Conservation (phyloP, 1,140 invertebrate species). For the Achatina immaculata region DNA sequence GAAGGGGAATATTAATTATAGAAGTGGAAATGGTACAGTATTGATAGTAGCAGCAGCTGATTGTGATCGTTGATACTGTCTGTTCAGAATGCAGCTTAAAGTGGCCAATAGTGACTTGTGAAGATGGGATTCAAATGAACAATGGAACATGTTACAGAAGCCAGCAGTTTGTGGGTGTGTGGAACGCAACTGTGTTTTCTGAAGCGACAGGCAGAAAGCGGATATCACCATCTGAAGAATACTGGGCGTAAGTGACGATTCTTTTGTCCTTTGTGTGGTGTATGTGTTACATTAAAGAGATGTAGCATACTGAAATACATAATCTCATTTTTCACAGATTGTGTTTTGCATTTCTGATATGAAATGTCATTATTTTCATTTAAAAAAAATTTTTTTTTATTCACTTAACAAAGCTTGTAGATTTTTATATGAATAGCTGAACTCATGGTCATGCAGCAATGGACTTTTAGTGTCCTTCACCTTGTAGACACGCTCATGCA, state of each 20-base stretch:
- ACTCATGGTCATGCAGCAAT: too few species aligned
- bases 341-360: neutral
- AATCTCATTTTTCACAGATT: neutral
- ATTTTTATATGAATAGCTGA: too few species aligned
- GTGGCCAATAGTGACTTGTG: conserved; percentile 45
- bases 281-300: too few species aligned
- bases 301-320: neutral
- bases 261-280: neutral
- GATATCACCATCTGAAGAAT: conserved; percentile 51
- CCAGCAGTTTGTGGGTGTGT: conserved; percentile 43
- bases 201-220: conserved; percentile 47
- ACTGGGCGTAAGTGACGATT: conserved; percentile 48
- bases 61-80: neutral
- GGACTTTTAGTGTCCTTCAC: too few species aligned
- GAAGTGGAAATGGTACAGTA: too few species aligned
- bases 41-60: too few species aligned
- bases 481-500: too few species aligned
- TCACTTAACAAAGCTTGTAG: too few species aligned
- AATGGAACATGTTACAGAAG: conserved; percentile 52
- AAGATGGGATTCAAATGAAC: conserved; percentile 27
- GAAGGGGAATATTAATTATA: too few species aligned
- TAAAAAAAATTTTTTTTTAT: too few species aligned
- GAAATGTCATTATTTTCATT: too few species aligned
- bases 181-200: conserved; percentile 50
- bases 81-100: conserved; percentile 50